Evolutionary conservation across 1,140 invertebrate species (phyloP).

Genomic region (Drosophila yakuba): DNA sequence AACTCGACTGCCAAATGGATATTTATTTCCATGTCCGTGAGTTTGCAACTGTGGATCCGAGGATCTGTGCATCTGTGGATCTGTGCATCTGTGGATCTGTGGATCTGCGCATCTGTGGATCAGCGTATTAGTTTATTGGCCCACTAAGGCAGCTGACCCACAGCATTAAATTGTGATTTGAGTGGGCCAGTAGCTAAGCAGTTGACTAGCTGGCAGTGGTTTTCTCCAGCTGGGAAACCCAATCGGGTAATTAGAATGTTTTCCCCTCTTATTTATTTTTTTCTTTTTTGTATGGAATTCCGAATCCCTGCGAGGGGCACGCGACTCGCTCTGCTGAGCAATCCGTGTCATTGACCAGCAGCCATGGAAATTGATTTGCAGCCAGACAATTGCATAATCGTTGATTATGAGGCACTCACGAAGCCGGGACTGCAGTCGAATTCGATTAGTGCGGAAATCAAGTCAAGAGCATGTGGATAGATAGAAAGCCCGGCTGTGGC

Average conservation of each 20-base stretch:
- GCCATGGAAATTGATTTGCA: constrained; percentile 68
- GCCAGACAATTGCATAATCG: constrained; percentile 72
- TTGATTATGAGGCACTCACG: constrained; percentile 49
- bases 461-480: constrained; percentile 15
- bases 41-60: constrained; percentile 20
- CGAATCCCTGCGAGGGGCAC: constrained; percentile 26
- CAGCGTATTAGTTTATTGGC: constrained; percentile 59
- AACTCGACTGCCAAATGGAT: constrained; percentile 64
- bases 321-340: constrained; percentile 33
- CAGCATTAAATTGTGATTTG: constrained; percentile 74
- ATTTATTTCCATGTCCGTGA: constrained; percentile 68
- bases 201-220: not conserved
- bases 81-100: constrained; percentile 10
- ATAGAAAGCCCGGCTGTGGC: constrained; percentile 1
- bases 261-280: not conserved
- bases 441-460: constrained; percentile 65
- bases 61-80: constrained; percentile 15
- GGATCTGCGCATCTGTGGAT: not conserved
- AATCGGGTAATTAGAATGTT: constrained; percentile 41
- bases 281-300: not conserved
- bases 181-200: constrained; percentile 37
- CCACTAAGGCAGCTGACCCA: constrained; percentile 76
- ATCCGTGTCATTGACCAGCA: constrained; percentile 46
- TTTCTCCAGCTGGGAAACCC: not conserved
- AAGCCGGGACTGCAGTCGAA: constrained; percentile 27